Conservation (phyloP, 2,888 invertebrate genomes). For the Eupithecia vulgata region DNA sequence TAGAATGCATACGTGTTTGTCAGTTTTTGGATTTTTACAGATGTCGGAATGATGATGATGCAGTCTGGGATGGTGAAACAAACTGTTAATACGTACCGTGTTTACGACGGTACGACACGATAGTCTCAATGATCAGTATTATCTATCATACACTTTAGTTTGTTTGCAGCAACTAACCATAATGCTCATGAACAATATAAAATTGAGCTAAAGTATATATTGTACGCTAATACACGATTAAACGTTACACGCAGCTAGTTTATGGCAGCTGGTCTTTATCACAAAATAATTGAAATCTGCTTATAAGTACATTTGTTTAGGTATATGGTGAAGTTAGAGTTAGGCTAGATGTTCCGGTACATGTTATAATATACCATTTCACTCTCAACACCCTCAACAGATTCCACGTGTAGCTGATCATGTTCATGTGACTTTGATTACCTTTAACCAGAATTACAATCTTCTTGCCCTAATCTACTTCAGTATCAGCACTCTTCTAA, state of each 20-base stretch:
- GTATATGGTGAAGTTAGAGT: slow-evolving; percentile 46
- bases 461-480: slow-evolving; percentile 13
- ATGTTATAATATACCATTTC: slow-evolving; percentile 54
- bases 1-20: slow-evolving; percentile 77
- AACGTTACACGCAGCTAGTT: slow-evolving; percentile 77
- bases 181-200: slow-evolving; percentile 68
- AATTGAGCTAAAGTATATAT: slow-evolving; percentile 70
- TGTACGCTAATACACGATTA: slow-evolving; percentile 76
- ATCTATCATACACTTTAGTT: slow-evolving; percentile 80
- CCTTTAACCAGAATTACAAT: slow-evolving; percentile 27
- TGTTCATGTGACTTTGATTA: slow-evolving; percentile 39
- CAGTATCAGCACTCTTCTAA: slow-evolving; percentile 7
- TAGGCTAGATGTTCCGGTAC: slow-evolving; percentile 49
- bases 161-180: slow-evolving; percentile 82
- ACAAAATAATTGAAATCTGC: slow-evolving; percentile 66
- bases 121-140: slow-evolving; percentile 69
- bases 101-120: slow-evolving; percentile 92
- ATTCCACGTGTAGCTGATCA: slow-evolving; percentile 24
- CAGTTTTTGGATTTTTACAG: slow-evolving; percentile 90
- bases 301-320: slow-evolving; percentile 48
- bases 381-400: slow-evolving; percentile 51
- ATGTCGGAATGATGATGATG: slow-evolving; percentile 99
- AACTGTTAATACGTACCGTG: slow-evolving; percentile 90
- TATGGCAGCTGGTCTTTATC: slow-evolving; percentile 76
- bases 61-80: slow-evolving; percentile 98